Evolutionary conservation across 2,113 vertebrate genomes (phyloP).

Genomic region (Aegotheles bennettii): DNA sequence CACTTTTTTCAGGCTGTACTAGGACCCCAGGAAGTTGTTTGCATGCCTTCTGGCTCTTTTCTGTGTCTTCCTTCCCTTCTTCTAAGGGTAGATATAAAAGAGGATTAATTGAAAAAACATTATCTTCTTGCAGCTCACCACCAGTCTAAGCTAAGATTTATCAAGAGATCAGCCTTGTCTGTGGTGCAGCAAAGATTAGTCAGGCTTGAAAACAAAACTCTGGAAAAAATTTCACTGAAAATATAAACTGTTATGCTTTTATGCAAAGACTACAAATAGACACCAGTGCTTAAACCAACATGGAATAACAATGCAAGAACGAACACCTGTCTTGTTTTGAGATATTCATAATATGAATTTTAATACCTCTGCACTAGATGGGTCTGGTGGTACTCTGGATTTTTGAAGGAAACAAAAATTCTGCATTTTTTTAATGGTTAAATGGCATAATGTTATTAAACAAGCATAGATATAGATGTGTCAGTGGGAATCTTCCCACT

Average conservation of each 20-base stretch:
- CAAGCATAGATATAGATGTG: not conserved
- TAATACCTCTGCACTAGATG: not conserved
- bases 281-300: not conserved
- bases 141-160: constrained; percentile 70
- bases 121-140: constrained; percentile 61
- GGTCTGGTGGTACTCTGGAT: not conserved
- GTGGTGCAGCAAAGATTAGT: constrained; percentile 66
- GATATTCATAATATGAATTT: not conserved
- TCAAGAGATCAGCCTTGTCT: constrained; percentile 67
- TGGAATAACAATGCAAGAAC: not conserved
- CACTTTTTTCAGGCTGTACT: not conserved
- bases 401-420: not conserved
- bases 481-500: not conserved
- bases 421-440: not conserved
- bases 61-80: not conserved
- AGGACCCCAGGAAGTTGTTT: not conserved
- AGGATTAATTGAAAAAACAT: constrained; percentile 68
- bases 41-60: not conserved
- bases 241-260: constrained; percentile 55
- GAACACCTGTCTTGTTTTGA: not conserved
- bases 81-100: constrained; percentile 28
- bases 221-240: constrained; percentile 64
- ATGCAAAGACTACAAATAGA: constrained; percentile 26
- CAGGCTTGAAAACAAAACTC: constrained; percentile 73
- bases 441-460: not conserved